Percentiles rank a stretch among this genome's conserved stretches.
These are phyloP conservation scores for Cossypha polioptera DNA, from an alignment of 2,797 vertebrate genomes.

Conservation along the genomic window DNA sequence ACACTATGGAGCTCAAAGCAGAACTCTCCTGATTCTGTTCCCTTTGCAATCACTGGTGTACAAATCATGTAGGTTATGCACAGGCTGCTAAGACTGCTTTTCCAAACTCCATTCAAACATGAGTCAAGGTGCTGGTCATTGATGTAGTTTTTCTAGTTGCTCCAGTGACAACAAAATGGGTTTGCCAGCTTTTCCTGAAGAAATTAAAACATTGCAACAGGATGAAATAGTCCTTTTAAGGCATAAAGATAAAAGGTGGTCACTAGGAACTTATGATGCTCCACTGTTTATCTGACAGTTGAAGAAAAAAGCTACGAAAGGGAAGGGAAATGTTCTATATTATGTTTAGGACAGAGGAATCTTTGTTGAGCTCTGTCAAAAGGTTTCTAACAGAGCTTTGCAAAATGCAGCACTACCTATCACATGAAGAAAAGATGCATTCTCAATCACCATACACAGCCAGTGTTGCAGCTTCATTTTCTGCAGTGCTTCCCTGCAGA, in stretches of 20 bases:
- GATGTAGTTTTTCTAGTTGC: background rate
- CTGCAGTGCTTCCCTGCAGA: background rate
- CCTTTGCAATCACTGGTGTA: background rate
- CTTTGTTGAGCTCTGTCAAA: background rate
- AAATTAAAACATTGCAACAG: background rate
- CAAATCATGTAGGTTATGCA: background rate
- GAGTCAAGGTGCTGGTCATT: background rate
- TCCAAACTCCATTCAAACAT: background rate
- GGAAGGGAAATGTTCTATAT: background rate
- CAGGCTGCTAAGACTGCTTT: background rate
- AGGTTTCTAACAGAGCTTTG: background rate
- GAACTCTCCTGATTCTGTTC: background rate
- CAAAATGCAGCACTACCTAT: background rate
- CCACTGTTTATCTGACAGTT: background rate
- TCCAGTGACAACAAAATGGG: background rate
- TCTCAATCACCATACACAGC: rapidly evolving
- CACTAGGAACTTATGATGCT: background rate
- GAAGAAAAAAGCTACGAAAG: background rate
- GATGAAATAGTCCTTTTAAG: background rate
- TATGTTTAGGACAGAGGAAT: background rate
- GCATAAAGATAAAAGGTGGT: background rate
- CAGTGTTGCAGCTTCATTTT: background rate
- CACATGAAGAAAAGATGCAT: background rate
- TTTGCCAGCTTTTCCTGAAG: background rate
- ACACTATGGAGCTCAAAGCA: background rate